Conservation (phyloP, 2,888 invertebrate species). For the Sialis lutaria region DNA sequence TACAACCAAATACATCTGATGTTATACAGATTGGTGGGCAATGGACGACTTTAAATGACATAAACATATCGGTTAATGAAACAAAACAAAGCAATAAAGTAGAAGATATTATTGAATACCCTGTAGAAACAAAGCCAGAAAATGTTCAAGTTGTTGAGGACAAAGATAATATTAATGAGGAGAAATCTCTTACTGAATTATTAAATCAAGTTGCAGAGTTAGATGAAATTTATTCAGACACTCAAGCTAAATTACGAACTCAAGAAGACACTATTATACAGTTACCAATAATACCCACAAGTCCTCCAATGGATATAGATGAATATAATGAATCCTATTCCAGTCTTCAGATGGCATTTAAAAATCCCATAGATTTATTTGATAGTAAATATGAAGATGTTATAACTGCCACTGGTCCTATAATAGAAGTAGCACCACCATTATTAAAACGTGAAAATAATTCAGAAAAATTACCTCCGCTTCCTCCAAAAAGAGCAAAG, state of each 20-base stretch:
- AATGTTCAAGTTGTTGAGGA: constrained; percentile 13
- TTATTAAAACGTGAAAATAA: constrained; percentile 33
- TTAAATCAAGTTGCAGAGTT: constrained; percentile 63
- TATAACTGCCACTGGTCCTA: constrained; percentile 26
- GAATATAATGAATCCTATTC: constrained; percentile 70
- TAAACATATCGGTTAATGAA: constrained; percentile 4
- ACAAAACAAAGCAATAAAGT: constrained; percentile 16
- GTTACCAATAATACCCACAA: background rate
- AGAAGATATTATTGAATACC: constrained; percentile 14
- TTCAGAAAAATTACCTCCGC: constrained; percentile 47
- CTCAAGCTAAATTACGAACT: constrained; percentile 34
- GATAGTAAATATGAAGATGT: constrained; percentile 38
- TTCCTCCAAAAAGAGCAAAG: constrained; percentile 63
- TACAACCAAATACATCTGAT: background rate
- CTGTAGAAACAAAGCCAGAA: constrained; percentile 11
- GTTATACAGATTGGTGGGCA: constrained; percentile 2
- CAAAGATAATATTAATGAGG: constrained; percentile 22
- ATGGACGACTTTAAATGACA: constrained; percentile 1
- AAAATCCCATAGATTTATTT: constrained; percentile 52
- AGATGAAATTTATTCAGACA: constrained; percentile 65
- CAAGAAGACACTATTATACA: background rate
- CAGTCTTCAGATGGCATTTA: constrained; percentile 71
- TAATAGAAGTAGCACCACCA: constrained; percentile 25
- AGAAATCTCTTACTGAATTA: constrained; percentile 50
- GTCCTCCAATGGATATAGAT: constrained; percentile 32